These are phyloP conservation scores for Salarias fasciatus DNA, from an alignment of 2,797 vertebrate genomes.

Conservation along the genomic window DNA sequence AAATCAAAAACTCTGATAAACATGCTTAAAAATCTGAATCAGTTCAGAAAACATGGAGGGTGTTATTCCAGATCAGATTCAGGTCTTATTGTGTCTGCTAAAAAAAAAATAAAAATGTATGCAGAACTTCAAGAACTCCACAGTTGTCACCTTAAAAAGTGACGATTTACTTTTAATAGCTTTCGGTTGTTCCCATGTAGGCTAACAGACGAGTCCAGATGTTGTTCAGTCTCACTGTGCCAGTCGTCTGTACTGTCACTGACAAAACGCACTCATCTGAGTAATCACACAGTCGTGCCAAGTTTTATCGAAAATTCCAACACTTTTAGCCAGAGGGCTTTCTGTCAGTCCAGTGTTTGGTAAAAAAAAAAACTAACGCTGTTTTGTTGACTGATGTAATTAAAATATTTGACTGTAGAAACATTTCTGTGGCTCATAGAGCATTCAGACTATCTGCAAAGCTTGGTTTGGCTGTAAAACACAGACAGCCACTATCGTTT, in stretches of 20 bases:
- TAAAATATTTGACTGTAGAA: conserved; percentile 29
- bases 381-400: conserved; percentile 21
- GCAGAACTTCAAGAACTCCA: conserved; percentile 15
- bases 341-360: conserved; percentile 9
- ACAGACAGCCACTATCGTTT: conserved; percentile 2
- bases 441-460: conserved; percentile 2
- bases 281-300: conserved; percentile 15
- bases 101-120: conserved; percentile 11
- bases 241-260: not conserved
- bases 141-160: conserved; percentile 3
- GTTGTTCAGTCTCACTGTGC: not conserved
- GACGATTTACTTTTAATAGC: conserved; percentile 25
- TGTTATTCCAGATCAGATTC: not conserved
- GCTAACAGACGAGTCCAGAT: conserved; percentile 25
- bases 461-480: conserved; percentile 14
- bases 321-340: not conserved
- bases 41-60: not conserved
- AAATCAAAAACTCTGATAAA: not conserved
- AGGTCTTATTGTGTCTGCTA: conserved; percentile 16
- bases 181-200: not conserved
- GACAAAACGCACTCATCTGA: conserved; percentile 11
- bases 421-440: conserved; percentile 10
- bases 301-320: conserved; percentile 11
- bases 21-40: conserved; percentile 10
- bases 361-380: conserved; percentile 20